phyloP scores from a whole-genome alignment of 64 coral and sea anemone species.

The Orbicella faveolata region DNA sequence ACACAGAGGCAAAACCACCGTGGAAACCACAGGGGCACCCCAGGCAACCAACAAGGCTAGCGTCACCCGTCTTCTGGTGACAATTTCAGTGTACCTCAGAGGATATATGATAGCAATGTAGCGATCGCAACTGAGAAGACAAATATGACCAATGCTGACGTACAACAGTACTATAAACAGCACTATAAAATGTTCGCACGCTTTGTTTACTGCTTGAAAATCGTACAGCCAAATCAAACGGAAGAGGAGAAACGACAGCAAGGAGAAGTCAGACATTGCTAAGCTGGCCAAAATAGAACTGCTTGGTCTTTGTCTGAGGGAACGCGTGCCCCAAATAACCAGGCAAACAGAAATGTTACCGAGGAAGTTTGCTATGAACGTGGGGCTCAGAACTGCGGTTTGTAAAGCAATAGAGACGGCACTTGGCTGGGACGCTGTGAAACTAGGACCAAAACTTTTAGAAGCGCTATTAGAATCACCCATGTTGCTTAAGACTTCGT shows the following conservation, averaged over 20 bases:
- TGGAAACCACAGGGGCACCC: not conserved
- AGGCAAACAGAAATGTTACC: constrained; percentile 26
- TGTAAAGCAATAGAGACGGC: not conserved
- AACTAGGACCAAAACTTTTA: not conserved
- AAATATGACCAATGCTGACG: constrained; percentile 26
- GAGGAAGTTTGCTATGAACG: not conserved
- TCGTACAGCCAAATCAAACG: constrained; percentile 31
- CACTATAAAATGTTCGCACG: not conserved
- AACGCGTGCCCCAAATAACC: not conserved
- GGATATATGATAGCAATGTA: constrained; percentile 46
- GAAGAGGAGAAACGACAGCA: not conserved
- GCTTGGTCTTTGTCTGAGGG: not conserved
- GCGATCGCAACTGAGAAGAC: constrained; percentile 48
- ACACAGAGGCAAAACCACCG: not conserved
- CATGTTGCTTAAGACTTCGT: not conserved
- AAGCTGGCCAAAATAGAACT: constrained; percentile 37
- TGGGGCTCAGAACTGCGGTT: not conserved
- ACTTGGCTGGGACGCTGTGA: not conserved
- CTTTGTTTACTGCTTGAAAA: not conserved
- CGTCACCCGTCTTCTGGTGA: not conserved
- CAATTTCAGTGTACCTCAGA: constrained; percentile 20
- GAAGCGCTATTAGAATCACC: not conserved
- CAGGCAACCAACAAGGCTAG: not conserved
- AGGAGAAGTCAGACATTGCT: constrained; percentile 34
- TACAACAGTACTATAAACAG: not conserved